Evolutionary conservation across 23 tunicate species (phyloP).

Genomic region (Styela plicata): DNA sequence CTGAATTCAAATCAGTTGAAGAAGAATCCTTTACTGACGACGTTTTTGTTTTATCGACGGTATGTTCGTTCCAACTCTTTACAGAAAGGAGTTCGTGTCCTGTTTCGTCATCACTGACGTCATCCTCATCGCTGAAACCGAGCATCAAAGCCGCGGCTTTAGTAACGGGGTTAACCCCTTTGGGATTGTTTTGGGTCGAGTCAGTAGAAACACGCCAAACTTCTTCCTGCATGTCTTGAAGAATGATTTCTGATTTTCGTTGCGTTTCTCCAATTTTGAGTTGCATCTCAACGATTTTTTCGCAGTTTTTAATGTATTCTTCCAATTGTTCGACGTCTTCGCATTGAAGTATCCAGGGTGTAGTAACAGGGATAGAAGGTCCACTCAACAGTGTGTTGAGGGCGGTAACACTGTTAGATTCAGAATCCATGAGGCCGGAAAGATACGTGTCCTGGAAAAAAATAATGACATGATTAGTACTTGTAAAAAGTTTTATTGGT

Average conservation of each 20-base stretch:
- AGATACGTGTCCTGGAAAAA: conserved; percentile 55
- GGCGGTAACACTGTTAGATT: conserved; percentile 17
- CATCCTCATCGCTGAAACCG: conserved; percentile 34
- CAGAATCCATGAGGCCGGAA: conserved; percentile 48
- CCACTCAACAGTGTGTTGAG: conserved; percentile 19
- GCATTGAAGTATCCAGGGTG: conserved; percentile 50
- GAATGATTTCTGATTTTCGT: conserved; percentile 52
- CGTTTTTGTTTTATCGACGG: not conserved
- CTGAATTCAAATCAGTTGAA: not conserved
- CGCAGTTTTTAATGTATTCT: conserved; percentile 48
- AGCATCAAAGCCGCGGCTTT: conserved; percentile 60
- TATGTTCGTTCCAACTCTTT: conserved; percentile 31
- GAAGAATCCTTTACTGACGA: not conserved
- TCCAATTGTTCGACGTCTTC: conserved; percentile 35
- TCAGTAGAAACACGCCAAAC: conserved; percentile 69
- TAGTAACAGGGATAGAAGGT: conserved; percentile 19
- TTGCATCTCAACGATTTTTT: conserved; percentile 64
- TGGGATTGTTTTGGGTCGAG: not conserved
- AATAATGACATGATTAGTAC: too few relatives aligned
- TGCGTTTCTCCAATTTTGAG: conserved; percentile 75
- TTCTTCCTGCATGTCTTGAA: conserved; percentile 79
- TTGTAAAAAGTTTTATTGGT: too few relatives aligned
- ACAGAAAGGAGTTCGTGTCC: conserved; percentile 34
- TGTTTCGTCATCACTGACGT: conserved; percentile 59
- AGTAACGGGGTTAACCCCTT: not conserved